Base-by-base conservation (phyloP, 2,797 vertebrate species). In the Falco concolor region DNA sequence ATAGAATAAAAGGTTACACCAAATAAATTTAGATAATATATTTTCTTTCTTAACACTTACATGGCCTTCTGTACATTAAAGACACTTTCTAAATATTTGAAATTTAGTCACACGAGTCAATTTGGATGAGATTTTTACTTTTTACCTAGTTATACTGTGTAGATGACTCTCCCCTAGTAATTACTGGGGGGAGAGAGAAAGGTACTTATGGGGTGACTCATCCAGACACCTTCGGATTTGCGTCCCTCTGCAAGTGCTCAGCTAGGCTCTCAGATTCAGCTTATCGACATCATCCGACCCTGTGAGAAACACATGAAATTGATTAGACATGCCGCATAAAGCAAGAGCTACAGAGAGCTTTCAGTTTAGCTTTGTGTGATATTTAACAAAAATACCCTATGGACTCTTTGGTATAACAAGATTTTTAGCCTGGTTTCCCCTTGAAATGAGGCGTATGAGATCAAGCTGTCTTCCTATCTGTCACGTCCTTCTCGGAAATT, bases 401-500 rank as follows among this genome's bases (percentile, higher is more conserved):
- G 25, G 80, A 45, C 27, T 79, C 8, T 24, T 86, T 47, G 50
- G 44, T 47, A n/a, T 78, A 93, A 90, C n/a, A 49, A 70, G 69
- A 69, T 76, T 91, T 93, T 94, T 95, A 86, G 25, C 59, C 63
- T 90, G 40, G 18, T 73, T 94, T 94, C 42, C 53, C 52, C 53
- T 81, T 89, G 85, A 78, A 95, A 91, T 57, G 61, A 88, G 19
- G 45, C 1, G 0, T 44, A n/a, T 40, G 50, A 3, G 5, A 57
- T 91, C 45, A 74, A 47, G 57, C 42, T 87, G 60, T 83, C 32
- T 77, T 36, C 30, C 28, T 67, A 7, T 60, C 57, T 80, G 83
- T 81, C 79, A 75, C 0, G 0, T 84, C 42, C 65, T 83, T 83
- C 72, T 90, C 80, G 65, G 80, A 68, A 60, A 57, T 78, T 27